These are phyloP conservation scores for Leptinotarsa tumamoca DNA, from an alignment of 2,888 invertebrate species.

Conservation along the genomic window DNA sequence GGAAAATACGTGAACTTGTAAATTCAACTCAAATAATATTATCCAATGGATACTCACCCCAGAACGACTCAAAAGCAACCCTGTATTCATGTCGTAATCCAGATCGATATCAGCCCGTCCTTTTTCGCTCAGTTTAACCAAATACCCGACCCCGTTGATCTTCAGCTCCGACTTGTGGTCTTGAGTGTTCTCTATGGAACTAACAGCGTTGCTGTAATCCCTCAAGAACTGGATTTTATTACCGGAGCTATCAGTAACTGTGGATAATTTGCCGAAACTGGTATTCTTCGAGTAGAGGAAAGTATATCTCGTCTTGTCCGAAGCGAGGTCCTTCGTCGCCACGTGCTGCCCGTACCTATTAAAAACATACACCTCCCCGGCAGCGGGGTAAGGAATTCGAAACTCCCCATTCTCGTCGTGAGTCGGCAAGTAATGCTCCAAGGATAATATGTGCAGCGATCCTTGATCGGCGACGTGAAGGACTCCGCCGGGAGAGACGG, in stretches of 20 bases:
- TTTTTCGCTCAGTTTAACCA: conserved; percentile 89
- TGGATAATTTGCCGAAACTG: conserved; percentile 92
- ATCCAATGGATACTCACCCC: conserved; percentile 70
- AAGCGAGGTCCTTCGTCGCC: conserved; percentile 92
- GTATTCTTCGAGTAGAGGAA: conserved; percentile 98
- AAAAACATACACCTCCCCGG: conserved; percentile 77
- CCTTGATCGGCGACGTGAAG: conserved; percentile 96
- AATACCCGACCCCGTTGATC: conserved; percentile 92
- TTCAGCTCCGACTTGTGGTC: conserved; percentile 92
- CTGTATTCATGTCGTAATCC: conserved; percentile 91
- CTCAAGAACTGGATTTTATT: conserved; percentile 91
- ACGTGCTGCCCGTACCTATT: conserved; percentile 93
- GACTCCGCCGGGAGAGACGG: conserved; percentile 95
- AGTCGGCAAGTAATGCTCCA: conserved; percentile 88
- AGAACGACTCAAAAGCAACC: conserved; percentile 86
- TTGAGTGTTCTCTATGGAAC: conserved; percentile 94
- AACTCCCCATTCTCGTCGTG: conserved; percentile 92
- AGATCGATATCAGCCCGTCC: conserved; percentile 90
- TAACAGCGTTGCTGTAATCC: conserved; percentile 92
- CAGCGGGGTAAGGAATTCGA: conserved; percentile 90
- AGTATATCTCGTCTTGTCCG: conserved; percentile 93
- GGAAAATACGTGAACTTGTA: no score
- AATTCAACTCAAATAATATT: background rate
- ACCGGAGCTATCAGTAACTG: conserved; percentile 93
- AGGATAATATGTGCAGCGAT: conserved; percentile 84